Base-by-base conservation (phyloP, 30 jellyfish, hydroid and myxozoan species). In the Chrysaora quinquecirrha region DNA sequence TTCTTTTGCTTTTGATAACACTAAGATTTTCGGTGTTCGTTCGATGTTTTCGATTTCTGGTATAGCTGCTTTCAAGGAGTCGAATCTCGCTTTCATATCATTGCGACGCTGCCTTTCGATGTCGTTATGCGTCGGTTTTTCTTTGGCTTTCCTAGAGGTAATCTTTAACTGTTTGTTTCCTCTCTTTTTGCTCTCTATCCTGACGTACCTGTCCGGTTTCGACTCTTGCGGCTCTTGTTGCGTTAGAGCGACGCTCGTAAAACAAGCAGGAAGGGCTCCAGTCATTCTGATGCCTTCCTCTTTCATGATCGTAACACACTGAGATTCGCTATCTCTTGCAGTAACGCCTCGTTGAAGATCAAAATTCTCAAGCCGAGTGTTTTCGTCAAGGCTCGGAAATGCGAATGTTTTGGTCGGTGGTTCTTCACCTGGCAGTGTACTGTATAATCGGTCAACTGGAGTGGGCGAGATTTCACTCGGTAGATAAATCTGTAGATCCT, bases 31-130 rank as follows among this genome's bases (percentile, higher is more conserved):
- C 65, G 96, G 96, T 3, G 96, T 48, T 11, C 96, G 89, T 61
- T 85, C 96, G 0, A 74, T 21, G 12, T 58, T 66, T 38, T 75
- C 89, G 20, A 85, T 63, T 28, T 85, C 96, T 1, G 96, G 96
- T 29, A 85, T 46, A 18, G 54, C 60, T 1, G 89, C 78, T 50
- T 85, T 85, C 66, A 85, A 34, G 1, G 76, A 60, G 28, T 85
- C 96, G 60, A 85, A 85, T 75, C 87, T 47, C 22, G 87, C 85
- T 52, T 85, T 85, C 96, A 85, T 85, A 56, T 85, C 88, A 69
- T 85, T 85, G 1, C 96, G 84, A 1, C 96, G 70, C 75, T 85
- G 96, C 35, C 96, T 70, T 56, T 85, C 96, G 32, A 85, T 85
- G 61, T 85, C 96, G 30, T 85, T 85, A 38, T 85, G 96, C 2